Evolutionary conservation across 1,140 invertebrate species (phyloP).

Genomic region (Drosophila pseudoobscura): DNA sequence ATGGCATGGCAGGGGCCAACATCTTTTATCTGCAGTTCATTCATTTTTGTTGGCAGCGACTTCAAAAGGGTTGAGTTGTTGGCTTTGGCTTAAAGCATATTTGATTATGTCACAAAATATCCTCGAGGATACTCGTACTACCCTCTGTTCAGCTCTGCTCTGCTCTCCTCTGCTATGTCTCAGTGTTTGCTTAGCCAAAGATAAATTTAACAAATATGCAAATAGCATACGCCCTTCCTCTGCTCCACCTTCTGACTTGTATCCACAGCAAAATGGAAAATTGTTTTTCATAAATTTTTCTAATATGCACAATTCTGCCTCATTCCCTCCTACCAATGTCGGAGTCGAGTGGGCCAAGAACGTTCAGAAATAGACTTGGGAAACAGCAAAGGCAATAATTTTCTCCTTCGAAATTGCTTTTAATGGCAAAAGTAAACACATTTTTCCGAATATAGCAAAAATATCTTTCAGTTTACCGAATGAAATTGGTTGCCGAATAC

Average conservation of each 20-base stretch:
- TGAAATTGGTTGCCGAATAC: conserved; percentile 5
- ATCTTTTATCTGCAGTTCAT: conserved; percentile 69
- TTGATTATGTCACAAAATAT: conserved; percentile 80
- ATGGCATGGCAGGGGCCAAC: conserved; percentile 29
- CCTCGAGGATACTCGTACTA: conserved; percentile 41
- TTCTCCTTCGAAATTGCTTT: conserved; percentile 40
- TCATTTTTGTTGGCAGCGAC: conserved; percentile 57
- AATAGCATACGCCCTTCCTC: conserved; percentile 39
- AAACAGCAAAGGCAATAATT: conserved; percentile 13
- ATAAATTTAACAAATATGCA: conserved; percentile 80
- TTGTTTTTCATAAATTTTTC: conserved; percentile 60
- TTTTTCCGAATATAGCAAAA: conserved; percentile 5
- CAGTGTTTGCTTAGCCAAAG: conserved; percentile 55
- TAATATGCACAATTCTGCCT: conserved; percentile 52
- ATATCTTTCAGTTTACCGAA: conserved; percentile 10
- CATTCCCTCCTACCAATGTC: conserved; percentile 20
- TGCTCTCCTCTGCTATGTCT: not conserved
- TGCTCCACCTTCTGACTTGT: not conserved
- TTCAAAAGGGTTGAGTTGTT: conserved; percentile 73
- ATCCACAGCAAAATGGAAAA: conserved; percentile 32
- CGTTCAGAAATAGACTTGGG: conserved; percentile 15
- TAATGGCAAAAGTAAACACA: conserved; percentile 59
- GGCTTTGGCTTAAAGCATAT: conserved; percentile 76
- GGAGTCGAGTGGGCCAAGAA: not conserved
- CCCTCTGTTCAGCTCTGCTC: not conserved